Percentiles rank a stretch among this genome's conserved stretches.
These are phyloP conservation scores for Petrocephalus sullivani DNA, from an alignment of 2,797 vertebrate species.

Conservation along the genomic window DNA sequence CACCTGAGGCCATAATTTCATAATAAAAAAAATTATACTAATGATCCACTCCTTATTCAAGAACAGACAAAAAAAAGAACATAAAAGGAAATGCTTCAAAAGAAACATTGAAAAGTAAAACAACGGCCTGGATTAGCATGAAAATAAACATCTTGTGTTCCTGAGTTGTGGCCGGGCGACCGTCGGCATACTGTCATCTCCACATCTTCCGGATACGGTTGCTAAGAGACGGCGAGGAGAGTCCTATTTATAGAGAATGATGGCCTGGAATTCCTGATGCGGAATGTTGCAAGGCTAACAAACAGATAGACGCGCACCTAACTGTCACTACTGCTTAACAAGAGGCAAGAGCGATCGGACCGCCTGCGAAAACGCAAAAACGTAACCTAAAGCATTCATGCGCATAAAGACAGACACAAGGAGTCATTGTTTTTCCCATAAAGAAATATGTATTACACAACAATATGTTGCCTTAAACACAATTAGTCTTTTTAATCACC, in stretches of 20 bases:
- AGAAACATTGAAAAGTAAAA: background rate
- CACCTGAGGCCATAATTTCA: background rate
- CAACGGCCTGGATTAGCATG: background rate
- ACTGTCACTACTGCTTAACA: background rate
- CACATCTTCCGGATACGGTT: conserved; percentile 14
- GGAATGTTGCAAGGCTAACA: background rate
- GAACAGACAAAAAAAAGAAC: background rate
- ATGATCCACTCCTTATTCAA: background rate
- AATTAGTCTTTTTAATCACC: background rate
- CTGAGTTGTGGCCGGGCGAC: background rate
- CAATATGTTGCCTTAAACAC: background rate
- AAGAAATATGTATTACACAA: background rate
- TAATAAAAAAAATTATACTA: background rate
- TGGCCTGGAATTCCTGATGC: conserved; percentile 4
- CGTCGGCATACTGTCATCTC: background rate
- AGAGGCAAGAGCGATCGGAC: background rate
- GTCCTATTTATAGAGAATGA: conserved; percentile 22
- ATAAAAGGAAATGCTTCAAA: background rate
- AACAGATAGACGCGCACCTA: background rate
- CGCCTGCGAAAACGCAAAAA: too few relatives aligned
- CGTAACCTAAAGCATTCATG: background rate
- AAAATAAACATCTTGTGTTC: background rate
- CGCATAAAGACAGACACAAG: background rate
- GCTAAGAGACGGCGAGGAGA: conserved; percentile 21
- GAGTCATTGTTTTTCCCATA: background rate